Base-by-base conservation (phyloP, 2,888 invertebrate genomes). In the Hypselothyrea guttata region DNA sequence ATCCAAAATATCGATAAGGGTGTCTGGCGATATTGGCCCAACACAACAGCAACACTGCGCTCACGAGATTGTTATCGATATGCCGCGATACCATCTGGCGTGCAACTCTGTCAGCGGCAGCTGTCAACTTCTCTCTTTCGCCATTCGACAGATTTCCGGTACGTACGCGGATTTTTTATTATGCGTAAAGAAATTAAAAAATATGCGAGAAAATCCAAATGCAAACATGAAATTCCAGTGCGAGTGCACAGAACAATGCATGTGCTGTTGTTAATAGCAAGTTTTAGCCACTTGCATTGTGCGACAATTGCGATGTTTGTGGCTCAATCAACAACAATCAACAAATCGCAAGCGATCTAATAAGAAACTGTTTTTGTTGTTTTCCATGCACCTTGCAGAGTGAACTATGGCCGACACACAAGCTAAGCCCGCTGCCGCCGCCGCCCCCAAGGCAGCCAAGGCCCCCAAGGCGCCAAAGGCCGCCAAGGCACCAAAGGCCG, bases 61-160 rank as follows among this genome's bases (percentile, higher is more conserved):
- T n/a, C n/a, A n/a, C n/a, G n/a, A n/a, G n/a, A n/a, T n/a, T n/a
- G n/a, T n/a, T n/a, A n/a, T n/a, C 22, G 22, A 22, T 22, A 22
- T 22, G 2, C 5, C 5, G 22, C 2, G 22, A 22, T 4, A 22
- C 2, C 22, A 22, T 22, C 2, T 5, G 22, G 22, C 2, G 5
- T 22, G 22, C 22, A 22, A 22, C 22, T 22, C 5, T 22, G 5
- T 22, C 3, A 4, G 22, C 22, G 5, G 5, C 22, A 2, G 22
- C 62, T 79, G 71, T 76, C 75, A 69, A 73, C 66, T 75, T 86
- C 87, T 71, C 83, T 89, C 89, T 89, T 89, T 89, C 88, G 88
- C 88, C 87, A 88, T 88, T 89, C 79, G 81, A 85, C 85, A 89
- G 86, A 88, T 89, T 88, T 89, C 89, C 89, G 89, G 89, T 89